Conservation (phyloP, 1,140 invertebrate species). For the Hyphantria cunea region DNA sequence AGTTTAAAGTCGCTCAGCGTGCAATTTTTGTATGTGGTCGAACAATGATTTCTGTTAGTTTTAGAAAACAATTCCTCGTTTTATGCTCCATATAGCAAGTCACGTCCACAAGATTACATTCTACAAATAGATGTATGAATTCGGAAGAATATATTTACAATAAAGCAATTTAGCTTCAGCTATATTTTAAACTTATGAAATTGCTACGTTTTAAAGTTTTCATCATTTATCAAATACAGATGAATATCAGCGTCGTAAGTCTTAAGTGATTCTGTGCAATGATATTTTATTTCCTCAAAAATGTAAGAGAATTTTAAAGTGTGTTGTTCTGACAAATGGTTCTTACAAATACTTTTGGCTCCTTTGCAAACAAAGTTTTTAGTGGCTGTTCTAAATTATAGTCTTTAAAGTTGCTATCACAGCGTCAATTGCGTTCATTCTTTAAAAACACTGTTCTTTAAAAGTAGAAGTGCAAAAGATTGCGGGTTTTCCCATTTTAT, state of each 20-base stretch:
- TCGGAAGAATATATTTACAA: slow-evolving; percentile 1
- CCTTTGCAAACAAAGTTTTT: background rate
- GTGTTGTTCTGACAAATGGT: background rate
- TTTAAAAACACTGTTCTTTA: too few species aligned
- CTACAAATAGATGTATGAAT: slow-evolving; percentile 21
- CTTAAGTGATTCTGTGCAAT: background rate
- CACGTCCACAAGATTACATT: slow-evolving; percentile 15
- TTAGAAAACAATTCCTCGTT: too few species aligned
- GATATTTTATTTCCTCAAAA: background rate
- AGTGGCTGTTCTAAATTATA: too few species aligned
- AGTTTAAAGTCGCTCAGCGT: too few species aligned
- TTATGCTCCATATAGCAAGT: background rate
- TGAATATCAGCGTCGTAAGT: background rate
- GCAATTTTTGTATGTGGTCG: too few species aligned
- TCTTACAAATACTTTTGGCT: background rate
- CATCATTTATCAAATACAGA: slow-evolving; percentile 14
- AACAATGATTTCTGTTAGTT: too few species aligned
- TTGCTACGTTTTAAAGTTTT: slow-evolving; percentile 6
- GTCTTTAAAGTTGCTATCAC: too few species aligned
- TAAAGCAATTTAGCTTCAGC: slow-evolving; percentile 36
- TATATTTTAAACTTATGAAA: slow-evolving; percentile 30
- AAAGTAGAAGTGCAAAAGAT: too few species aligned
- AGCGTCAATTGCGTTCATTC: too few species aligned
- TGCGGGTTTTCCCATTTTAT: too few species aligned
- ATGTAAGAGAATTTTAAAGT: background rate